phyloP scores from a whole-genome alignment of 2,797 vertebrate species.

The Sitta carolinensis region DNA sequence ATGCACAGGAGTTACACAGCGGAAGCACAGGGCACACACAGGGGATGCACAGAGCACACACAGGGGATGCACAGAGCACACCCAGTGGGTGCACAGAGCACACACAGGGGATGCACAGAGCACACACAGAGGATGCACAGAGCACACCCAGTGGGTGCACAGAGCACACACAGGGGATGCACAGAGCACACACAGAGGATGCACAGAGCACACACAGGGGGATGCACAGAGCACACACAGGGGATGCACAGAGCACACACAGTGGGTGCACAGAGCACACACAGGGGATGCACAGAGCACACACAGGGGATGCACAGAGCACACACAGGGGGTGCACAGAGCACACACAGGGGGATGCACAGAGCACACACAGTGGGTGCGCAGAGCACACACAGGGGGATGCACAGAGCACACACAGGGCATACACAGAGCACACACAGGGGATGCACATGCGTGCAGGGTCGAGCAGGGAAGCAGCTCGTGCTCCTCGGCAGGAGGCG shows the following conservation, averaged over 20 bases:
- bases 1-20: neutral
- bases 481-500: neutral
- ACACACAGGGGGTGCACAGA: neutral
- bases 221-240: neutral
- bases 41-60: too few relatives aligned
- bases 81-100: neutral
- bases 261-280: too few relatives aligned
- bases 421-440: neutral
- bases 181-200: neutral
- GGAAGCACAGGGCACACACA: neutral
- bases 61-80: neutral
- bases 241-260: too few relatives aligned
- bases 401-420: too few relatives aligned
- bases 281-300: neutral
- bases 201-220: neutral
- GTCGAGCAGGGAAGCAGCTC: rapidly evolving
- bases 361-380: too few relatives aligned
- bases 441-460: rapidly evolving
- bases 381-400: too few relatives aligned
- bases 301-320: neutral
- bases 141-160: neutral
- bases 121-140: too few relatives aligned
- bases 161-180: too few relatives aligned
- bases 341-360: too few relatives aligned
- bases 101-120: too few relatives aligned